These are phyloP conservation scores for Nemotelus nigrinus DNA, from an alignment of 2,888 invertebrate genomes.

Conservation along the genomic window DNA sequence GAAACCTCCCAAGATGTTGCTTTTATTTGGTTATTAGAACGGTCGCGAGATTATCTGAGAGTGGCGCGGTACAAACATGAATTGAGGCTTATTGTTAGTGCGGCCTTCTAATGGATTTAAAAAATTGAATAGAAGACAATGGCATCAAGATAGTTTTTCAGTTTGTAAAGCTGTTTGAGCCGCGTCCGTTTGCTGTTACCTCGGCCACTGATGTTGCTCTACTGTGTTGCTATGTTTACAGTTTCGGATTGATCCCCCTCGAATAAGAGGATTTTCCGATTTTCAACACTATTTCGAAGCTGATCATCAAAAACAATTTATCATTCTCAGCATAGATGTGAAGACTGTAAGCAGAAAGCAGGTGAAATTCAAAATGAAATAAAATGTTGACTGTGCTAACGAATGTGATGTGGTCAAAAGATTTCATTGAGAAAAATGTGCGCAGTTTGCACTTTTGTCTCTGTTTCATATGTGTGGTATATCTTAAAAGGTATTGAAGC, in stretches of 20 bases:
- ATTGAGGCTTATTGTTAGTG: slow-evolving; percentile 29
- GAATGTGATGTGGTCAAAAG: too few relatives aligned
- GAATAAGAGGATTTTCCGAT: slow-evolving; percentile 39
- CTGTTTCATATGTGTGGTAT: too few relatives aligned
- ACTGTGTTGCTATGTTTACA: slow-evolving; percentile 19
- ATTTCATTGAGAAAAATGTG: too few relatives aligned
- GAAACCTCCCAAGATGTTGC: slow-evolving; percentile 47
- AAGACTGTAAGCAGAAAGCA: slow-evolving; percentile 13
- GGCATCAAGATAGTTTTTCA: slow-evolving; percentile 12
- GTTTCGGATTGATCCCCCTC: slow-evolving; percentile 32
- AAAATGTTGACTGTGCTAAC: not conserved
- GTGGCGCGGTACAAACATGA: slow-evolving; percentile 31
- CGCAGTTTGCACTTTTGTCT: too few relatives aligned
- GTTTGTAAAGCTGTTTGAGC: slow-evolving; percentile 16
- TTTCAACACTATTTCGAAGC: slow-evolving; percentile 36
- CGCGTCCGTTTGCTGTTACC: not conserved
- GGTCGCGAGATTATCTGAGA: slow-evolving; percentile 39
- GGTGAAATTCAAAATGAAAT: slow-evolving; percentile 24
- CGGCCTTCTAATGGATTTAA: slow-evolving; percentile 39
- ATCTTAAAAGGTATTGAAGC: too few relatives aligned
- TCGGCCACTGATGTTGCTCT: not conserved
- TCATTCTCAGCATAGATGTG: slow-evolving; percentile 37
- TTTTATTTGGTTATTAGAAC: slow-evolving; percentile 45
- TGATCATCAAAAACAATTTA: slow-evolving; percentile 43
- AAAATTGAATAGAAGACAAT: slow-evolving; percentile 17